Conservation (phyloP, 2,888 invertebrate genomes). For the Tetrapedia diversipes region DNA sequence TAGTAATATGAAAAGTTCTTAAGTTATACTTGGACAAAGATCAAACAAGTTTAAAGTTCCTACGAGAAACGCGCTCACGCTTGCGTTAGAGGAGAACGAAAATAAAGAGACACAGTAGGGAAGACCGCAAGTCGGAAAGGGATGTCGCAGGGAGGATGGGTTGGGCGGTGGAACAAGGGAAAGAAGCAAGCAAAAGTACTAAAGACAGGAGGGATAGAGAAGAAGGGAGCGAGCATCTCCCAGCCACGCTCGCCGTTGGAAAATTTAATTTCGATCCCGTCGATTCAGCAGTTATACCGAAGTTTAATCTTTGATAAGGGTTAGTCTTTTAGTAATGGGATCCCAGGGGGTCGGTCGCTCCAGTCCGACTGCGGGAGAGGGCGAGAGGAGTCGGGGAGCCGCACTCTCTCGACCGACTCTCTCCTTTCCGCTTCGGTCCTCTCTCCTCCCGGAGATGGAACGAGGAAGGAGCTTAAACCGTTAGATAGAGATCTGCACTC, state of each 20-base stretch:
- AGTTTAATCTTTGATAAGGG: constrained; percentile 85
- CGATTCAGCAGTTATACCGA: constrained; percentile 85
- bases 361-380: constrained; percentile 67
- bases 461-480: constrained; percentile 81
- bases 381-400: constrained; percentile 43
- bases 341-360: constrained; percentile 77
- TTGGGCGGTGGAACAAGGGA: constrained; percentile 30
- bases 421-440: constrained; percentile 53
- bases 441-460: constrained; percentile 59
- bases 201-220: constrained; percentile 36
- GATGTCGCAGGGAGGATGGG: constrained; percentile 20
- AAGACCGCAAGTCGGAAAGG: constrained; percentile 33
- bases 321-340: constrained; percentile 83
- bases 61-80: not conserved
- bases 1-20: too few relatives aligned
- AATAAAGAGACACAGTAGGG: not conserved
- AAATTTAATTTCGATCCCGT: constrained; percentile 85
- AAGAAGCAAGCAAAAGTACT: constrained; percentile 33
- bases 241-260: constrained; percentile 75
- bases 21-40: too few relatives aligned
- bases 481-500: constrained; percentile 82
- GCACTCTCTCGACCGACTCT: constrained; percentile 16
- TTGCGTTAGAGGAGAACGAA: not conserved
- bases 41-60: too few relatives aligned
- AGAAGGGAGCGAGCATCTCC: constrained; percentile 53